Conservation (phyloP, 2,888 invertebrate genomes). For the Heliconius erato region DNA sequence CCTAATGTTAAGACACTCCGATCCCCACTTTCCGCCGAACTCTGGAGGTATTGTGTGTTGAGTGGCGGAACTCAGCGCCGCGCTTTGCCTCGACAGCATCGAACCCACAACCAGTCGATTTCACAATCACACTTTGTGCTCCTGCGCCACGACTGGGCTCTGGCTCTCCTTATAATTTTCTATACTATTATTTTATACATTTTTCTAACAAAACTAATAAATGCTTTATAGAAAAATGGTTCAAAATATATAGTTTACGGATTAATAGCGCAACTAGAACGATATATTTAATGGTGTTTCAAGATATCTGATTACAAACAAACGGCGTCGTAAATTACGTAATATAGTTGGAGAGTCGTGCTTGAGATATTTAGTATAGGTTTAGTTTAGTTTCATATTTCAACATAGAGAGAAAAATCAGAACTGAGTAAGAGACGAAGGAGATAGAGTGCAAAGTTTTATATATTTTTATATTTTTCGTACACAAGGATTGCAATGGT, state of each 20-base stretch:
- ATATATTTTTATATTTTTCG: neutral
- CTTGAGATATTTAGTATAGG: neutral
- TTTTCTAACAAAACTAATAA: no score
- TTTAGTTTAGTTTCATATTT: neutral
- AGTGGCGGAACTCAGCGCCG: no score
- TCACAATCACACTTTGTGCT: no score
- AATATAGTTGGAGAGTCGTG: conserved; percentile 22
- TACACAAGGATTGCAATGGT: neutral
- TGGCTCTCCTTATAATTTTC: no score
- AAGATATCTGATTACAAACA: conserved; percentile 44
- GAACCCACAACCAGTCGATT: no score
- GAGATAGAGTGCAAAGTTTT: neutral
- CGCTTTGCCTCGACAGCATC: no score
- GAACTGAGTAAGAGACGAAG: no score
- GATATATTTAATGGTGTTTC: conserved; percentile 30
- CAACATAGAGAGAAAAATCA: neutral
- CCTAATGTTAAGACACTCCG: neutral
- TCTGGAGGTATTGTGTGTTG: no score
- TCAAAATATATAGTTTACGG: neutral
- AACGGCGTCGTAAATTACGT: conserved; percentile 35
- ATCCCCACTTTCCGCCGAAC: no score
- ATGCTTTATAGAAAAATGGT: neutral
- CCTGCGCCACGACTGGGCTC: no score
- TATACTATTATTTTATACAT: no score
- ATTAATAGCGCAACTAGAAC: neutral